Percentiles rank a stretch among this genome's conserved stretches.
Evolutionary conservation across 37 sponge, comb jelly and placozoan species (phyloP).

Genomic region (Hexactinellida sp.): DNA sequence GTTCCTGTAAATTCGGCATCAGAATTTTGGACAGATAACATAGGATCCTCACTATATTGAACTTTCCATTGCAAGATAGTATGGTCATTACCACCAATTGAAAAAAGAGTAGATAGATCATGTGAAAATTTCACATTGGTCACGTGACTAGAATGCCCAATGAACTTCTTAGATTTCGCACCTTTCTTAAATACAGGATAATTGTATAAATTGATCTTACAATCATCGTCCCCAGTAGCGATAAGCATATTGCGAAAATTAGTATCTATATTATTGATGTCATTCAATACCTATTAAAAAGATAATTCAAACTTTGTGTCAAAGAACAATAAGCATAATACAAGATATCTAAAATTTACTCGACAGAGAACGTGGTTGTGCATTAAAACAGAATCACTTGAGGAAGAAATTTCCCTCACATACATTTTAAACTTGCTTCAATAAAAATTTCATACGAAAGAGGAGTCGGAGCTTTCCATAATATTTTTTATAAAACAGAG

Average conservation of each 20-base stretch:
- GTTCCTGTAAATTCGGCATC: constrained; percentile 73
- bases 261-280: constrained; percentile 45
- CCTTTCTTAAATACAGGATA: constrained; percentile 65
- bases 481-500: too few species aligned
- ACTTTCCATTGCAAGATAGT: constrained; percentile 90
- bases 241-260: constrained; percentile 32
- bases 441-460: too few species aligned
- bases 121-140: constrained; percentile 81
- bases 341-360: too few species aligned
- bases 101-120: constrained; percentile 54
- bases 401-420: too few species aligned
- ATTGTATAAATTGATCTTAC: constrained; percentile 28
- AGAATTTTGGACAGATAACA: constrained; percentile 30
- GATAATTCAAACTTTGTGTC: too few species aligned
- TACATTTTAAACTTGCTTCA: too few species aligned
- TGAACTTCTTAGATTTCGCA: constrained; percentile 74
- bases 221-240: constrained; percentile 42
- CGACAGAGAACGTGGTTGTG: too few species aligned
- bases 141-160: constrained; percentile 95
- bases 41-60: background rate
- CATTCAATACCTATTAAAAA: constrained; percentile 19
- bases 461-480: too few species aligned
- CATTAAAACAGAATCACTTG: too few species aligned
- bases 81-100: constrained; percentile 89
- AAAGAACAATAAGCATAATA: too few species aligned